Evolutionary conservation across 2,888 invertebrate species (phyloP).

Genomic region (Catocala nupta): DNA sequence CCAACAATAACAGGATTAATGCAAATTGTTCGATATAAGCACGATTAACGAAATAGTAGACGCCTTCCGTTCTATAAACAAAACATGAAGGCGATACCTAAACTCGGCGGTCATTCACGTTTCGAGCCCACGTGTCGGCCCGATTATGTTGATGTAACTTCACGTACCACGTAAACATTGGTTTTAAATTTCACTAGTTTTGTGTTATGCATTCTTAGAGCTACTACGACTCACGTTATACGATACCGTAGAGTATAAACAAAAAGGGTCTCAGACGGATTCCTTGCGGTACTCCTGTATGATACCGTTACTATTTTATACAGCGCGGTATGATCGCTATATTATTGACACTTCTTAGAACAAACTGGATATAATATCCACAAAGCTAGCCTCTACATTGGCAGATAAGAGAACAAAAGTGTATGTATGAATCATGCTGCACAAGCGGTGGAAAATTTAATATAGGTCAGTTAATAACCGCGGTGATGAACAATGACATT

Average conservation of each 20-base stretch:
- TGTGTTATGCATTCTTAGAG: slow-evolving; percentile 51
- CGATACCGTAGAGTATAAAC: slow-evolving; percentile 47
- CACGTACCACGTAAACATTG: slow-evolving; percentile 57
- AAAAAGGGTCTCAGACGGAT: slow-evolving; percentile 67
- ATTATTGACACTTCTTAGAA: slow-evolving; percentile 45
- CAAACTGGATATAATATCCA: slow-evolving; percentile 34
- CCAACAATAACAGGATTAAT: slow-evolving; percentile 31
- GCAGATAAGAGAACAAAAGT: slow-evolving; percentile 35
- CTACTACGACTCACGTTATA: slow-evolving; percentile 44
- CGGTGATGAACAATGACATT: slow-evolving; percentile 31
- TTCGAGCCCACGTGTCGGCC: slow-evolving; percentile 56
- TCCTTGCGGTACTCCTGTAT: slow-evolving; percentile 67
- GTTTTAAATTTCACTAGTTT: slow-evolving; percentile 66
- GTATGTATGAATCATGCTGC: slow-evolving; percentile 47
- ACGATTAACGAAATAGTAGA: slow-evolving; percentile 34
- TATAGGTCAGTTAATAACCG: slow-evolving; percentile 50
- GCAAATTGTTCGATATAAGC: slow-evolving; percentile 23
- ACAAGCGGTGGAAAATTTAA: slow-evolving; percentile 48
- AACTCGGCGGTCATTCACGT: slow-evolving; percentile 53
- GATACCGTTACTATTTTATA: slow-evolving; percentile 51
- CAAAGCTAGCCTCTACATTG: slow-evolving; percentile 16
- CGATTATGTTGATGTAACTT: slow-evolving; percentile 47
- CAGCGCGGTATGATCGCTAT: slow-evolving; percentile 34
- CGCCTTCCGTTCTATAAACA: slow-evolving; percentile 42
- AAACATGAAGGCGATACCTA: slow-evolving; percentile 30